Evolutionary conservation across 2,113 vertebrate species (phyloP).

Genomic region (Pipra filicauda): DNA sequence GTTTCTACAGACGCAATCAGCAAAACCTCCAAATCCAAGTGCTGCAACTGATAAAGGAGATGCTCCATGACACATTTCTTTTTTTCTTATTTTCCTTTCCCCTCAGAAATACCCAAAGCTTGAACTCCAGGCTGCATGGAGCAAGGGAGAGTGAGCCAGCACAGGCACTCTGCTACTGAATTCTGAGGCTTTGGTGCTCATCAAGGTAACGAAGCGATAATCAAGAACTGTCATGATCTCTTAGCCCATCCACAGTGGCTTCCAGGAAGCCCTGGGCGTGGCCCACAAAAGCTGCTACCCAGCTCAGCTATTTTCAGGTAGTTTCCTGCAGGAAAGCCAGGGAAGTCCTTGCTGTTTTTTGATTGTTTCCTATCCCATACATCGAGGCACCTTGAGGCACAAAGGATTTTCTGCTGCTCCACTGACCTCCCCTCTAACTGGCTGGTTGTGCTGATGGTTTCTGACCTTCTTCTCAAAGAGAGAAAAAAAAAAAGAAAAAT

Average conservation of each 20-base stretch:
- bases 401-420: neutral
- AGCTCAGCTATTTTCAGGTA: neutral
- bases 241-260: neutral
- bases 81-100: neutral
- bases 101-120: neutral
- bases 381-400: rapidly evolving
- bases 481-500: too few species aligned
- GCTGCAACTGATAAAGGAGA: neutral
- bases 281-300: neutral
- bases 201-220: neutral
- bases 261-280: neutral
- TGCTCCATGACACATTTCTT: neutral
- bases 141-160: neutral
- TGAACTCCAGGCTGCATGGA: neutral
- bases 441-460: neutral
- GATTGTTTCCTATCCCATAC: neutral
- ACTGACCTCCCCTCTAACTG: too few species aligned
- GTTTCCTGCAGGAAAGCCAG: neutral
- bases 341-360: neutral
- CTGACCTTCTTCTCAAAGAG: neutral
- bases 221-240: neutral
- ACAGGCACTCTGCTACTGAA: neutral
- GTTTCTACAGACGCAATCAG: neutral
- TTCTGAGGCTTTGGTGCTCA: neutral
- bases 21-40: neutral